Conservation (phyloP, 2,888 invertebrate genomes). For the Strigamia crassipes region DNA sequence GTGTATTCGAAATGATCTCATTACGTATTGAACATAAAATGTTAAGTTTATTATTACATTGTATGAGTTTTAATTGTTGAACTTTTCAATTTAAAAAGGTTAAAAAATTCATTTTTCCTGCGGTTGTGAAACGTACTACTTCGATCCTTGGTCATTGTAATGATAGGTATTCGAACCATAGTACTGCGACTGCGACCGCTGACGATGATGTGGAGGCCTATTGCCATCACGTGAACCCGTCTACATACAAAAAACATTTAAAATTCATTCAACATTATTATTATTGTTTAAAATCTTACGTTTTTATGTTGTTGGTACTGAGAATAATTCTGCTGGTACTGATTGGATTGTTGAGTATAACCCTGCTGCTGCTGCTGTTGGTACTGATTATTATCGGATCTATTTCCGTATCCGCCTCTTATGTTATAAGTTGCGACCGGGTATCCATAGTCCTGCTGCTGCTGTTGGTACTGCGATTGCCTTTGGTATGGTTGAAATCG, state of each 20-base stretch:
- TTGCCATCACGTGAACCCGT: background rate
- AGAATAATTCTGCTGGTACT: background rate
- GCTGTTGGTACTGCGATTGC: background rate
- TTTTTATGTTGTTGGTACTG: background rate
- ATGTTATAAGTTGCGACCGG: background rate
- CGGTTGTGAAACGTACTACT: background rate
- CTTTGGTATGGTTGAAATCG: background rate
- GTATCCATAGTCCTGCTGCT: background rate
- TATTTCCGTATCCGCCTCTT: background rate
- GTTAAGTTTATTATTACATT: background rate
- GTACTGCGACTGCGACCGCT: background rate
- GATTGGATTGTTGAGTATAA: background rate
- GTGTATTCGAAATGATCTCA: background rate
- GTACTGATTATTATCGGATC: background rate
- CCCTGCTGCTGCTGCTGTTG: background rate
- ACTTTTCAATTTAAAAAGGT: background rate
- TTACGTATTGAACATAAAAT: background rate
- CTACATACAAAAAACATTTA: background rate
- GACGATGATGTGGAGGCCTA: background rate
- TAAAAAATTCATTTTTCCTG: background rate
- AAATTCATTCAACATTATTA: background rate
- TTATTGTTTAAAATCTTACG: background rate
- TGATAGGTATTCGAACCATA: background rate
- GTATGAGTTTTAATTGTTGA: background rate
- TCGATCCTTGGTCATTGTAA: background rate